Base-by-base conservation (phyloP, 1,140 invertebrate genomes). In the Leptopilina boulardi region DNA sequence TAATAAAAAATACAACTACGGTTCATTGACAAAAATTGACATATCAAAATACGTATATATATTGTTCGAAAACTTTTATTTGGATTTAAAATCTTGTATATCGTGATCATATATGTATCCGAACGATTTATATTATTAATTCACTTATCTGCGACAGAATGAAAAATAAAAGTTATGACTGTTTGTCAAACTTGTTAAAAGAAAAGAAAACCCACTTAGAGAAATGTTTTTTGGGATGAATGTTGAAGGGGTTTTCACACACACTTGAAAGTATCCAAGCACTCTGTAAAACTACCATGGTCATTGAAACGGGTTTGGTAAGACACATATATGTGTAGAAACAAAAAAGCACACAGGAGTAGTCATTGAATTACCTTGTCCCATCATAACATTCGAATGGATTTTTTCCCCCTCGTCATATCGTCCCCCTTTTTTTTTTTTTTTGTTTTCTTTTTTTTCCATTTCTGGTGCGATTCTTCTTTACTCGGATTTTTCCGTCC, bases 381-480 rank as follows among this genome's bases (percentile, higher is more conserved):
- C n/a, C 18, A 15, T n/a, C n/a, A n/a, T n/a, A n/a, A n/a, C 47
- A 51, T 51, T 51, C n/a, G 4, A 8, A 5, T 51, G 47, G n/a
- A 18, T 51, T 51, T 18, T 51, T 42, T n/a, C n/a, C n/a, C 47
- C 47, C 47, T 51, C 47, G n/a, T 0, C 47, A 51, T 51, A 51
- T 51, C 47, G n/a, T 6, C 34, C 47, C 47, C 47, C 47, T 18
- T 18, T n/a, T 51, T 4, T 51, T n/a, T 51, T 51, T 18, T 51
- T 3, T 47, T 4, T 51, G 47, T 66, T 30, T 66, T 23, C 15
- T 30, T 66, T 66, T 13, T 13, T n/a, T n/a, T n/a, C n/a, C 56
- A 30, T 66, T 30, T 23, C 56, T 66, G 56, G 11, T 9, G 10
- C 56, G 19, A 66, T 66, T 66, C 26, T 66, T 66, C 56, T 11